Percentiles rank a stretch among this genome's conserved stretches.
These are phyloP conservation scores for Cerceris rybyensis DNA, from an alignment of 2,888 invertebrate species.

Conservation along the genomic window DNA sequence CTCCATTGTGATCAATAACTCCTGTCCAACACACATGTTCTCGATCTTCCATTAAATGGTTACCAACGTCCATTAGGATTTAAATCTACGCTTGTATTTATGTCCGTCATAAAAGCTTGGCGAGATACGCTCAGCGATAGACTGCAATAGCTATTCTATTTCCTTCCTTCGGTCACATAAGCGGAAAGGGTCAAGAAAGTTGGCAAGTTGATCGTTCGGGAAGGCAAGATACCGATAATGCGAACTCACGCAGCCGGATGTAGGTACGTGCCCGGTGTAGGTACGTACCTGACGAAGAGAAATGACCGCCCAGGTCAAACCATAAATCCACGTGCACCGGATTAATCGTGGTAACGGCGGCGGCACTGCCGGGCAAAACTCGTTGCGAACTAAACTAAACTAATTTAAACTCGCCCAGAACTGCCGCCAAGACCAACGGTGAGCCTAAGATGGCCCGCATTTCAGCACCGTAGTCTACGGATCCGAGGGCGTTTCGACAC, in stretches of 20 bases:
- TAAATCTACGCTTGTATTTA: too few species aligned
- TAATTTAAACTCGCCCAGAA: conserved; percentile 79
- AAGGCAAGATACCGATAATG: conserved; percentile 35
- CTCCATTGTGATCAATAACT: too few species aligned
- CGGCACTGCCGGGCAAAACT: conserved; percentile 68
- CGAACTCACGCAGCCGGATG: conserved; percentile 52
- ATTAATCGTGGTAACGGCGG: conserved; percentile 74
- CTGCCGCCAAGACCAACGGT: conserved; percentile 65
- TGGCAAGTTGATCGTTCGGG: conserved; percentile 27
- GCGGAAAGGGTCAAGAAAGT: conserved; percentile 27
- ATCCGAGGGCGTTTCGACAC: not conserved
- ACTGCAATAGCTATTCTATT: not conserved
- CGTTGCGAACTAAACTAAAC: conserved; percentile 79
- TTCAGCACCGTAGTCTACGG: conserved; percentile 21
- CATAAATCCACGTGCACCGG: conserved; percentile 76
- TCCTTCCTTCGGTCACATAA: not conserved
- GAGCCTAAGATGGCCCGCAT: conserved; percentile 50
- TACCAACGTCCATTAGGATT: too few species aligned
- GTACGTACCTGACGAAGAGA: conserved; percentile 75
- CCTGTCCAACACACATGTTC: too few species aligned
- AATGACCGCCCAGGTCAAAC: conserved; percentile 74
- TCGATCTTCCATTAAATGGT: too few species aligned
- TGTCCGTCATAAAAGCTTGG: too few species aligned
- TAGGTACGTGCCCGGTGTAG: conserved; percentile 46
- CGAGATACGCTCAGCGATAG: not conserved